These are phyloP conservation scores for Polypterus bichir DNA, from an alignment of 2,113 vertebrate genomes.

Conservation along the genomic window DNA sequence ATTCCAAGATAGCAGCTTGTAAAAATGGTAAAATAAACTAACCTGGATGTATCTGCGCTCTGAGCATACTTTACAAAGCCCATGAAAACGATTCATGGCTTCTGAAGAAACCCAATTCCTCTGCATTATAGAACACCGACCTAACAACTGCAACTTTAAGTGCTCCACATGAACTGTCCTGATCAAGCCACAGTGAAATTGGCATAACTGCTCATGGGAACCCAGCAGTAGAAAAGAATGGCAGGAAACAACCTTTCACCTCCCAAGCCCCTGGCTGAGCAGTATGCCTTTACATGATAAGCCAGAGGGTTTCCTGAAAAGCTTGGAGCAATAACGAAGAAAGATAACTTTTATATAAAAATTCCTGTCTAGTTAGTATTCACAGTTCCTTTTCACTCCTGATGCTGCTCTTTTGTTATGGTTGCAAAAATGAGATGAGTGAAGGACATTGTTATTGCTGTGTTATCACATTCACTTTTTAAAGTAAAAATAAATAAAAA, in stretches of 20 bases:
- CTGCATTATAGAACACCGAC: conserved; percentile 30
- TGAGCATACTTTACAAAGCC: conserved; percentile 76
- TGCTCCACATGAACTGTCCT: conserved; percentile 23
- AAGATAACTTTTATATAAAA: conserved; percentile 55
- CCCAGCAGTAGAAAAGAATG: conserved; percentile 81
- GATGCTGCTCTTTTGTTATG: conserved; percentile 48
- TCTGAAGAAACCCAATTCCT: conserved; percentile 12
- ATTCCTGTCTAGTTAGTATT: conserved; percentile 55
- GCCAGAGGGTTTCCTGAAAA: conserved; percentile 73
- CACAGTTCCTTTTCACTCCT: conserved; percentile 32
- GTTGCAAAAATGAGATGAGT: conserved; percentile 36
- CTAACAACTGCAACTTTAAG: conserved; percentile 25
- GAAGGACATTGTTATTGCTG: conserved; percentile 39
- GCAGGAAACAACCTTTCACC: conserved; percentile 90
- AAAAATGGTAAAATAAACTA: conserved; percentile 12
- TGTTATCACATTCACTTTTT: conserved; percentile 41
- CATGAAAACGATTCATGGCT: conserved; percentile 74
- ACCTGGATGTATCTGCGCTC: conserved; percentile 74
- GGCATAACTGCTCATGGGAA: conserved; percentile 84
- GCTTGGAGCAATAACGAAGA: conserved; percentile 46
- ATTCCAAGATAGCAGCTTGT: no score
- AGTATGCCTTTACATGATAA: conserved; percentile 74
- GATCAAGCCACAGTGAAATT: conserved; percentile 62
- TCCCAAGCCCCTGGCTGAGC: conserved; percentile 47
- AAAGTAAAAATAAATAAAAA: neutral